Conservation (phyloP, 37 sponge, comb jelly and placozoan species). For the Sycon ciliatum region DNA sequence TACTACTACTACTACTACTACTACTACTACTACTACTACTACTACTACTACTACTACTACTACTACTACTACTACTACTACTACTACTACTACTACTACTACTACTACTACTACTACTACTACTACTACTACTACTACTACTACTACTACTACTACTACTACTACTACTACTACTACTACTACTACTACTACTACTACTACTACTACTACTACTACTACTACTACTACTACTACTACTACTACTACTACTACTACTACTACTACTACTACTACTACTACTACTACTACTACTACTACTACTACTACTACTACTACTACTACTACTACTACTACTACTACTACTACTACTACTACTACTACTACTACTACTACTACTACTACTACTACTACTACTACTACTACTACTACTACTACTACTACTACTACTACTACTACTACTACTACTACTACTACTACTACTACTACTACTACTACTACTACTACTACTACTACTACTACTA, state of each 20-base stretch:
- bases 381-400: constrained; percentile 9
- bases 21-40: constrained; percentile 9
- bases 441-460: constrained; percentile 9
- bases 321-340: constrained; percentile 9
- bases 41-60: constrained; percentile 9
- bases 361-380: constrained; percentile 9
- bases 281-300: constrained; percentile 9
- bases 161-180: constrained; percentile 9
- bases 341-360: constrained; percentile 9
- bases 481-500: constrained; percentile 9
- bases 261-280: constrained; percentile 9
- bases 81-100: constrained; percentile 9
- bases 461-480: constrained; percentile 9
- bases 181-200: constrained; percentile 9
- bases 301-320: constrained; percentile 9
- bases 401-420: constrained; percentile 9
- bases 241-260: constrained; percentile 9
- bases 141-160: constrained; percentile 9
- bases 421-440: constrained; percentile 9
- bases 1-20: constrained; percentile 9
- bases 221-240: constrained; percentile 9
- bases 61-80: constrained; percentile 9
- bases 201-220: constrained; percentile 9
- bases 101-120: constrained; percentile 9
- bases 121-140: constrained; percentile 9